Evolutionary conservation across 2,113 vertebrate genomes (phyloP).

Genomic region (Boulengeromyrus knoepffleri): DNA sequence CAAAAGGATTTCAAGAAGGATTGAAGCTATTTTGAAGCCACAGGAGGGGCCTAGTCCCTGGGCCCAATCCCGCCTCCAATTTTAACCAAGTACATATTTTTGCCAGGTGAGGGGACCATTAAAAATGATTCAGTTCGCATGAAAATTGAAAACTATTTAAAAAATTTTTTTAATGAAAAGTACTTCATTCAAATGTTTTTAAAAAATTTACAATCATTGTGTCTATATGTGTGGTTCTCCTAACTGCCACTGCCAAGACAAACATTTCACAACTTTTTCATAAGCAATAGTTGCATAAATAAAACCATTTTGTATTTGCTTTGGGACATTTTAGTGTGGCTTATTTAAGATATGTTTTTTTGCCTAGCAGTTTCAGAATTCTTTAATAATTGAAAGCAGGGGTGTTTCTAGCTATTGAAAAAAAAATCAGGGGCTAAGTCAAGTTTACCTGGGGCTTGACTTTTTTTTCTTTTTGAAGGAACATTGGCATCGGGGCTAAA

Average conservation of each 20-base stretch:
- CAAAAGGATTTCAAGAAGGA: neutral
- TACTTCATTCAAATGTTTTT: neutral
- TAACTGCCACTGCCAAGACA: neutral
- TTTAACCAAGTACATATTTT: neutral
- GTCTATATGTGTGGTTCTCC: neutral
- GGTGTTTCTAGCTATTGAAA: neutral
- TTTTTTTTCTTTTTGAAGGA: no score
- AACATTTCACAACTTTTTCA: neutral
- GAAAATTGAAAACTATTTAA: neutral
- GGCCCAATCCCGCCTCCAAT: neutral
- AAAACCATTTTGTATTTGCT: neutral
- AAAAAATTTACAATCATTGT: neutral
- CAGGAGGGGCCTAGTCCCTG: neutral
- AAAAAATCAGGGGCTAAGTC: no score
- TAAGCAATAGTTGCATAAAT: neutral
- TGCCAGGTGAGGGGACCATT: neutral
- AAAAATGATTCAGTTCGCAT: neutral
- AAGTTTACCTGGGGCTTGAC: no score
- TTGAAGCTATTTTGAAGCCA: neutral
- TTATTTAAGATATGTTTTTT: neutral
- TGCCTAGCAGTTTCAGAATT: neutral
- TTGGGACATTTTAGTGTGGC: neutral
- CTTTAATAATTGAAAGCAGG: neutral
- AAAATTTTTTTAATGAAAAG: neutral
- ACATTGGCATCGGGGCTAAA: no score